Evolutionary conservation across 2,797 vertebrate genomes (phyloP).

Genomic region (Picus viridis): DNA sequence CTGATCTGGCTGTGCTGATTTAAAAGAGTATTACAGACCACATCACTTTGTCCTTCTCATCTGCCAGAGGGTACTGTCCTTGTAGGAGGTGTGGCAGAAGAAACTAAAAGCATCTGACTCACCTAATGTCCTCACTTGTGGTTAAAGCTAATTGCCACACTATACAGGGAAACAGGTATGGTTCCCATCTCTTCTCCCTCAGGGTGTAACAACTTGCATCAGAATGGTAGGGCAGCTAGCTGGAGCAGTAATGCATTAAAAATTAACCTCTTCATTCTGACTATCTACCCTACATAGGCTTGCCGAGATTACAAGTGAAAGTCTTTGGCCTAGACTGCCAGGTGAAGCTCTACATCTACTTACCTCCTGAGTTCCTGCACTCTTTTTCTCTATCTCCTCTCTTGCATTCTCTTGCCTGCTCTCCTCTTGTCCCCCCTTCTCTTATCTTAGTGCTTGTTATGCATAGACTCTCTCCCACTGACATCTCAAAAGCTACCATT

Average conservation of each 20-base stretch:
- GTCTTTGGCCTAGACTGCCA: background rate
- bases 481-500: background rate
- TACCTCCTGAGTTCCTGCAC: background rate
- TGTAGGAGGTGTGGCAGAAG: background rate
- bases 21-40: background rate
- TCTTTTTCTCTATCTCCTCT: background rate
- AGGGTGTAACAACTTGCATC: constrained; percentile 35
- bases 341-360: background rate
- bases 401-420: background rate
- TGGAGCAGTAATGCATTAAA: background rate
- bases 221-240: background rate
- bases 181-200: background rate
- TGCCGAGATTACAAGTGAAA: background rate
- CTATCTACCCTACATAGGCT: background rate
- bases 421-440: background rate
- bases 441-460: background rate
- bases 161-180: background rate
- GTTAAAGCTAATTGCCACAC: constrained; percentile 29
- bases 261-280: background rate
- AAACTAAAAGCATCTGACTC: constrained; percentile 17
- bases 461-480: background rate
- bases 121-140: background rate
- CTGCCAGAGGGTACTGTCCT: background rate
- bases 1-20: background rate
- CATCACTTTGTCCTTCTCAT: background rate